Percentiles rank a stretch among this genome's conserved stretches.
phyloP scores from a whole-genome alignment of 2,113 vertebrate genomes.

The Murina feae region DNA sequence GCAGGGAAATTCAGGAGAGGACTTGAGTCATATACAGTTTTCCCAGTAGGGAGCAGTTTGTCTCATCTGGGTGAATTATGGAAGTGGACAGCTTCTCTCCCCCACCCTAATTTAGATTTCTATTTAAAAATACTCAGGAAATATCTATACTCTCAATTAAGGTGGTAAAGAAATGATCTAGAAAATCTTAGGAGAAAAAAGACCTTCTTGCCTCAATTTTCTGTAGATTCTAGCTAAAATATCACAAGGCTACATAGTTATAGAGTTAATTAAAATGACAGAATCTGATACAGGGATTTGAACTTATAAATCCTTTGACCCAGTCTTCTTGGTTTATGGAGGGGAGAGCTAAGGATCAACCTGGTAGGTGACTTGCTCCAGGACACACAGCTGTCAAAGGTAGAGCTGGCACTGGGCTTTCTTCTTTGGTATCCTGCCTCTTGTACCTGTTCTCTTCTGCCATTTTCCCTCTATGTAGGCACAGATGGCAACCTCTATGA shows the following conservation, averaged over 20 bases:
- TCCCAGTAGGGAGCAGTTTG: not conserved
- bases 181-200: slow-evolving; percentile 28
- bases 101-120: not conserved
- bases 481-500: not conserved
- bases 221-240: not conserved
- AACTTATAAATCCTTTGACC: not conserved
- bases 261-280: not conserved
- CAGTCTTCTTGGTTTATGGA: not conserved
- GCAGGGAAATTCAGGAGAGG: not conserved
- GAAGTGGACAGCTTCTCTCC: not conserved
- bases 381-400: not conserved
- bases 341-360: not conserved
- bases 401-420: not conserved
- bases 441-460: not conserved
- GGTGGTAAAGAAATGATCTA: not conserved
- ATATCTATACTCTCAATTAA: not conserved
- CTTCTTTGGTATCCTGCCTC: not conserved
- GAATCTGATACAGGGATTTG: not conserved
- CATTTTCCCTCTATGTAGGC: not conserved
- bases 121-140: not conserved
- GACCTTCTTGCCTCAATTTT: not conserved
- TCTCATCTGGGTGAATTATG: not conserved
- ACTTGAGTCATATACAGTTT: not conserved
- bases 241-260: not conserved
- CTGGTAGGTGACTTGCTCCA: not conserved